Evolutionary conservation across 2,797 vertebrate species (phyloP).

Genomic region (Anolis apletophallus): DNA sequence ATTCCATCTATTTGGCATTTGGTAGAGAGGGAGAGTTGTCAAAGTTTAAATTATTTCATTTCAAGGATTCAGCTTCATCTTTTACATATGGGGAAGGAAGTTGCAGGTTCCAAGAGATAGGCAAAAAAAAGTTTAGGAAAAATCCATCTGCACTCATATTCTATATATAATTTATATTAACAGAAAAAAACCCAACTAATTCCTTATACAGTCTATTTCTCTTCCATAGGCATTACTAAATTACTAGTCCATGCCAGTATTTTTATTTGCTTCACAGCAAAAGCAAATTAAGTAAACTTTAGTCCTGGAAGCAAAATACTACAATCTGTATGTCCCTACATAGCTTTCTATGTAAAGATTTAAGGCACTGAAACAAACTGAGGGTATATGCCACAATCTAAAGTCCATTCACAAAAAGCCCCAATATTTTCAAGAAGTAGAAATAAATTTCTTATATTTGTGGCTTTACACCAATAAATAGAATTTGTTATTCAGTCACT

Average conservation of each 20-base stretch:
- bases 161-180: not conserved
- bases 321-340: not conserved
- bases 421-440: not conserved
- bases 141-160: not conserved
- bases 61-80: not conserved
- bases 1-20: not conserved
- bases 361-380: not conserved
- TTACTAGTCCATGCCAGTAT: not conserved
- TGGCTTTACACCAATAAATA: not conserved
- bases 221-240: not conserved
- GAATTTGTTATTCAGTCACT: not conserved
- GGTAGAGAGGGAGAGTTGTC: not conserved
- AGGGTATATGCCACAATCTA: not conserved
- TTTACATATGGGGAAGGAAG: not conserved
- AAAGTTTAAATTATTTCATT: not conserved
- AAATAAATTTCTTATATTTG: not conserved
- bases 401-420: not conserved
- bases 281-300: not conserved
- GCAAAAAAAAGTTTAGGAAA: not conserved
- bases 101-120: not conserved
- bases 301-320: not conserved
- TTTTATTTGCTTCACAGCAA: conserved; percentile 5
- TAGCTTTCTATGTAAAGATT: not conserved
- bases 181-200: not conserved
- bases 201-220: not conserved